phyloP scores from a whole-genome alignment of 2,888 invertebrate species.

The Leptura quadrifasciata region DNA sequence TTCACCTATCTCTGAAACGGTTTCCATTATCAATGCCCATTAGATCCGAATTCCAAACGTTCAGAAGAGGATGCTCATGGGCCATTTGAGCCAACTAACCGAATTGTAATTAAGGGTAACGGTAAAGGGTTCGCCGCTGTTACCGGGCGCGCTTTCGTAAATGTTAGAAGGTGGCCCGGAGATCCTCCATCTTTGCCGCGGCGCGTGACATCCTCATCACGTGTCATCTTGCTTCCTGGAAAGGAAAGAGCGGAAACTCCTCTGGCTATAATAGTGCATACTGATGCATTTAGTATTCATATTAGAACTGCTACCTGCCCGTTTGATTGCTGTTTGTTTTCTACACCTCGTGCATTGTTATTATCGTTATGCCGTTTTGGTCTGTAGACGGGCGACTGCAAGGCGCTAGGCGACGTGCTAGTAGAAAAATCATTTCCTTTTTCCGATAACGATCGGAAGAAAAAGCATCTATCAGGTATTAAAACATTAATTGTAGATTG shows the following conservation, averaged over 20 bases:
- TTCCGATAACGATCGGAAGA: neutral
- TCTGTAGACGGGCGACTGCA: slow-evolving; percentile 18
- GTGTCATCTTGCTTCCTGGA: slow-evolving; percentile 71
- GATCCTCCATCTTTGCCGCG: slow-evolving; percentile 40
- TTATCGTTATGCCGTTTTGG: slow-evolving; percentile 22
- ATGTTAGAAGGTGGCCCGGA: slow-evolving; percentile 34
- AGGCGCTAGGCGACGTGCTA: slow-evolving; percentile 14
- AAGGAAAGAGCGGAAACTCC: slow-evolving; percentile 69
- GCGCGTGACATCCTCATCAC: slow-evolving; percentile 68
- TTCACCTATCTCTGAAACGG: neutral
- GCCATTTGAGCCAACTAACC: neutral
- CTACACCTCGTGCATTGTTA: slow-evolving; percentile 37
- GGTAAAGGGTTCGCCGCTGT: slow-evolving; percentile 4
- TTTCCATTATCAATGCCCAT: neutral
- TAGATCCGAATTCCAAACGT: neutral
- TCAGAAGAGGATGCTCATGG: neutral
- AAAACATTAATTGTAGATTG: too few relatives aligned
- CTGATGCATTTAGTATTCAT: slow-evolving; percentile 61
- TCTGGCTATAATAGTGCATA: slow-evolving; percentile 62
- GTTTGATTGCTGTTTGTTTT: slow-evolving; percentile 56
- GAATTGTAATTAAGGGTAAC: slow-evolving; percentile 1
- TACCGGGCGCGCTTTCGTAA: slow-evolving; percentile 16
- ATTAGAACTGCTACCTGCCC: slow-evolving; percentile 47
- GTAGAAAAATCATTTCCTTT: slow-evolving; percentile 18
- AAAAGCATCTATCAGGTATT: too few relatives aligned